Evolutionary conservation across 2,888 invertebrate genomes (phyloP).

Genomic region (Cremastinae sp.): DNA sequence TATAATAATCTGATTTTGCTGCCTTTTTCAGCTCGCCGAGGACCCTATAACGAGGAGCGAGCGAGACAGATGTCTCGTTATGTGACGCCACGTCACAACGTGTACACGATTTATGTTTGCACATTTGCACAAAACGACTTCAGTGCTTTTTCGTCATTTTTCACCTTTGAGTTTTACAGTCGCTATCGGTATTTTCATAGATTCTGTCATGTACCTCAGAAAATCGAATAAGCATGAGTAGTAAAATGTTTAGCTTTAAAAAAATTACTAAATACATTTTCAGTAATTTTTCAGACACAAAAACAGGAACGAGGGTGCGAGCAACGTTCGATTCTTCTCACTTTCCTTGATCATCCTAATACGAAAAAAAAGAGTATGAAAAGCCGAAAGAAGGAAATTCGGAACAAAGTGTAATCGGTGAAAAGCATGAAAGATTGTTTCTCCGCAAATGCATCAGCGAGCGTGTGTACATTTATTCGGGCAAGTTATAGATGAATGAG

Average conservation of each 20-base stretch:
- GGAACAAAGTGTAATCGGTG: constrained; percentile 1
- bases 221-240: no score
- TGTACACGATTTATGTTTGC: constrained; percentile 69
- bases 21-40: no score
- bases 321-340: not conserved
- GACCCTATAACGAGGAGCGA: constrained; percentile 23
- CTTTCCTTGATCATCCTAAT: not conserved
- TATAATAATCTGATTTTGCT: no score
- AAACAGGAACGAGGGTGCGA: not conserved
- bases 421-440: constrained; percentile 19
- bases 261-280: no score
- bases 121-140: constrained; percentile 64
- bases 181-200: constrained; percentile 10
- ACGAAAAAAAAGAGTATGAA: constrained; percentile 8
- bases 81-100: not conserved
- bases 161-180: constrained; percentile 33
- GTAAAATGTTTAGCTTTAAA: no score
- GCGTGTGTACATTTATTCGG: constrained; percentile 9
- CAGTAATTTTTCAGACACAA: no score
- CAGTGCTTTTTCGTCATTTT: constrained; percentile 31
- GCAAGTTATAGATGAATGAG: constrained; percentile 57
- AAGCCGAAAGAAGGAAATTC: constrained; percentile 15
- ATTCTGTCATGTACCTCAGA: not conserved
- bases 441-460: not conserved
- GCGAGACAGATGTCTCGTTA: constrained; percentile 31